These are phyloP conservation scores for Mirza zaza DNA, from an alignment of 2,113 vertebrate genomes.

Conservation along the genomic window DNA sequence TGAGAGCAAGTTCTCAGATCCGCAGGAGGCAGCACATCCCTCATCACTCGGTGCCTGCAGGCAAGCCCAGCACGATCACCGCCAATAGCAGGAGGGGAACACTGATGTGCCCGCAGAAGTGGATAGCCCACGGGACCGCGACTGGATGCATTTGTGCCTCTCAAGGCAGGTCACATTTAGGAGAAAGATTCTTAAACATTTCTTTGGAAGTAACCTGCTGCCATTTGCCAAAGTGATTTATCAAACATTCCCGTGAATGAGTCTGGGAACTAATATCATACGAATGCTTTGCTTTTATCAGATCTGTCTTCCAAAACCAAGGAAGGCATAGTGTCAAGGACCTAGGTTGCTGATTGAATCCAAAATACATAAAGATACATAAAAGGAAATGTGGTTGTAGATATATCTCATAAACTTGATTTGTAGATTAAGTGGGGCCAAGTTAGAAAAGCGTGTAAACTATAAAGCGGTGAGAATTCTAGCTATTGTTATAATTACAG, in stretches of 20 bases:
- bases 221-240: not conserved
- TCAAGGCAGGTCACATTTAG: too few species aligned
- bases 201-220: not conserved
- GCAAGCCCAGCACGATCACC: not conserved
- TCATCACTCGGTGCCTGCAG: not conserved
- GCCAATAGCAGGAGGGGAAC: not conserved
- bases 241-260: not conserved
- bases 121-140: fast-evolving
- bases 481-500: not conserved
- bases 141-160: not conserved
- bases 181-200: not conserved
- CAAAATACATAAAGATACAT: not conserved
- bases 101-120: not conserved
- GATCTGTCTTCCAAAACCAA: not conserved
- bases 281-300: not conserved
- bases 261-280: not conserved
- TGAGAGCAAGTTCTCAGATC: not conserved
- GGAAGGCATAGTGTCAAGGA: not conserved
- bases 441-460: not conserved
- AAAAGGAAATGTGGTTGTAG: not conserved
- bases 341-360: not conserved
- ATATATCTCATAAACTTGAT: not conserved
- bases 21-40: not conserved
- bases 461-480: not conserved
- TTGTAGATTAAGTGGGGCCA: not conserved